Base-by-base conservation (phyloP, 2,888 invertebrate genomes). In the Lasioglossum figueresi region DNA sequence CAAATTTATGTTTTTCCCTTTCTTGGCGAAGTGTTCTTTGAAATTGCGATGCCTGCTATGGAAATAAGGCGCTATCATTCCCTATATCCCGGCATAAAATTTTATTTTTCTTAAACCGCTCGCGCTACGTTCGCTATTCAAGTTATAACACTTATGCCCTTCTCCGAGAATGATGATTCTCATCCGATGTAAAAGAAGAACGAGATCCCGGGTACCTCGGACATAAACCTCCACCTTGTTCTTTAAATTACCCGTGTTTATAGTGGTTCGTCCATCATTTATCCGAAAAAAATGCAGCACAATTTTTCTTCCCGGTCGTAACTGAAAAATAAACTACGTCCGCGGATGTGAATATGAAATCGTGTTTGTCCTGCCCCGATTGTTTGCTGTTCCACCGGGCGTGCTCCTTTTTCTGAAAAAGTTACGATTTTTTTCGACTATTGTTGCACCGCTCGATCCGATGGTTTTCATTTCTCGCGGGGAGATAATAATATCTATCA, bases 401-500 rank as follows among this genome's bases (percentile, higher is more conserved):
- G 48, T 27, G 6, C 19, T 8, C 37, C 37, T 37, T 37, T 52
- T 70, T 27, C 19, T 27, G 23, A 40, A 52, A 48, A 52, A 48
- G 34, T 77, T 52, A 37, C 40, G 48, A 27, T 37, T 16, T 19
- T 31, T 52, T 31, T 71, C 71, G 23, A 10, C 31, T 34, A n/a
- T 70, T 37, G 70, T 40, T 5, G 5, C 40, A 40, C 4, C 37
- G 14, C 14, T n/a, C 40, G 68, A 40, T n/a, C 40, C 8, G 4
- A 37, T 23, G 3, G 37, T 1, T 37, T 68, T 5, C 12, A 40
- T 40, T 2, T 68, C 37, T 14, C n/a, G 52, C 75, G 70, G 5
- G 75, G 76, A 82, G 56, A n/a, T 56, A n/a, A 86, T 89, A 83
- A 86, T 56, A 78, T 76, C 70, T 6, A 6, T 14, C 12, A 43